phyloP scores from a whole-genome alignment of 2,797 vertebrate species.

The Trachops cirrhosus region DNA sequence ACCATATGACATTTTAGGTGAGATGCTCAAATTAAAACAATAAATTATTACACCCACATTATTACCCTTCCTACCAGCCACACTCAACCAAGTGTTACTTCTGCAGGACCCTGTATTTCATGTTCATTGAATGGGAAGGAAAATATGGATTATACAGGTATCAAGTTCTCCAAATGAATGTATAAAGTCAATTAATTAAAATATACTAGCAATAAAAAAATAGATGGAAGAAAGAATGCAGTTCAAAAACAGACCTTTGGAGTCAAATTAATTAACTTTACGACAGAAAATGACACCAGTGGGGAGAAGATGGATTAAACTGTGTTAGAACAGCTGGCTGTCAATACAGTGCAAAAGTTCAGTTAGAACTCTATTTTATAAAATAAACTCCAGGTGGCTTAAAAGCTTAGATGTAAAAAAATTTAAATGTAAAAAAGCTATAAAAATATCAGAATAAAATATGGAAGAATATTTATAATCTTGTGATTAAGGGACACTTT shows the following conservation, averaged over 20 bases:
- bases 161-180: background rate
- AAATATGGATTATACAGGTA: background rate
- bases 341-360: background rate
- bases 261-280: background rate
- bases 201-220: background rate
- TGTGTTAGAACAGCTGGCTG: background rate
- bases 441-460: background rate
- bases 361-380: background rate
- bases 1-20: no score
- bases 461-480: background rate
- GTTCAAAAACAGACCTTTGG: background rate
- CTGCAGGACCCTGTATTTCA: background rate
- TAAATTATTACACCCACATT: no score
- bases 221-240: background rate
- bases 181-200: background rate
- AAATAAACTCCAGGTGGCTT: background rate
- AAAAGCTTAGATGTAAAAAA: background rate
- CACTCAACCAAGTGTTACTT: no score
- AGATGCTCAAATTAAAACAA: no score
- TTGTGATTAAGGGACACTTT: background rate
- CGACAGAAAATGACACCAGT: background rate
- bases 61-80: no score
- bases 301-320: background rate
- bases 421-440: background rate
- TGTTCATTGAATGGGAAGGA: background rate